Conservation (phyloP, 2,888 invertebrate genomes). For the Idaea aversata region DNA sequence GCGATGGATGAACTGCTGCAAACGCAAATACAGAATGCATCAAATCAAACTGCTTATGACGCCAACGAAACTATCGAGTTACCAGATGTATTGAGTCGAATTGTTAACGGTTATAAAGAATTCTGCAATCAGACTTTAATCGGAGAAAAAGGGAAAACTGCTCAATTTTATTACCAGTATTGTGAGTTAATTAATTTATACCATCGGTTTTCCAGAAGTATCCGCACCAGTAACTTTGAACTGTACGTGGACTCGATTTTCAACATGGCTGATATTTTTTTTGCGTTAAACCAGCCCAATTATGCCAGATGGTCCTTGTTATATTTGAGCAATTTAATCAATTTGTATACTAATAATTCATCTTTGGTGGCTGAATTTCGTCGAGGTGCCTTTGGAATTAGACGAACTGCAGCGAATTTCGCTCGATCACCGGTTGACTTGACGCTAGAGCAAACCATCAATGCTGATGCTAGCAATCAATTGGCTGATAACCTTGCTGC, state of each 20-base stretch:
- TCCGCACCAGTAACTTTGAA: constrained; percentile 34
- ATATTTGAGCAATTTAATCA: constrained; percentile 29
- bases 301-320: constrained; percentile 27
- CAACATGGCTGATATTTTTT: constrained; percentile 32
- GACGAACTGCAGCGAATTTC: constrained; percentile 23
- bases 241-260: constrained; percentile 30
- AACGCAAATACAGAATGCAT: constrained; percentile 7
- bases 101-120: constrained; percentile 20
- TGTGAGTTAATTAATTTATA: constrained; percentile 20
- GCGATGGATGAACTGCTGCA: constrained; percentile 24
- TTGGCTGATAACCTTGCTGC: constrained; percentile 25
- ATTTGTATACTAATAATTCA: constrained; percentile 24
- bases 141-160: constrained; percentile 28
- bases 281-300: constrained; percentile 31
- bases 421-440: constrained; percentile 29
- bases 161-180: constrained; percentile 23
- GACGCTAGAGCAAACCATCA: constrained; percentile 35
- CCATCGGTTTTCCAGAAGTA: constrained; percentile 24
- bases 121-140: constrained; percentile 17
- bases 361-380: constrained; percentile 24
- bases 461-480: constrained; percentile 36
- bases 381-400: constrained; percentile 32
- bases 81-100: constrained; percentile 27
- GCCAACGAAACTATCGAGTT: constrained; percentile 27
- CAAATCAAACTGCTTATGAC: too few species aligned